These are phyloP conservation scores for Chrysolina haemoptera DNA, from an alignment of 2,888 invertebrate species.

Conservation along the genomic window DNA sequence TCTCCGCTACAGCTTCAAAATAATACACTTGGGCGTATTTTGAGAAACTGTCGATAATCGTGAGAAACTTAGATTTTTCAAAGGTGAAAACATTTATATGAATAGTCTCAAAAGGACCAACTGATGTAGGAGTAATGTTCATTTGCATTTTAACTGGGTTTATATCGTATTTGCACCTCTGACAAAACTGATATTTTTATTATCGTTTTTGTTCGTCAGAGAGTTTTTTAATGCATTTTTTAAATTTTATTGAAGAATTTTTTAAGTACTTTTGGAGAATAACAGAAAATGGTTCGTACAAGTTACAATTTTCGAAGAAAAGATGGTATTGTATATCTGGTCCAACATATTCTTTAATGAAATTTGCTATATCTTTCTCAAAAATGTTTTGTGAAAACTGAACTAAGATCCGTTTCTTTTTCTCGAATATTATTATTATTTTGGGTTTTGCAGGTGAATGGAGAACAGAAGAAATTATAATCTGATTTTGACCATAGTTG, in stretches of 20 bases:
- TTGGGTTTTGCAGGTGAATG: slow-evolving; percentile 40
- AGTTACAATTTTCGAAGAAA: slow-evolving; percentile 39
- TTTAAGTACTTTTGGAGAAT: slow-evolving; percentile 8
- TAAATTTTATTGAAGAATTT: slow-evolving; percentile 26
- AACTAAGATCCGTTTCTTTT: slow-evolving; percentile 34
- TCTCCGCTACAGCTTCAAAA: too few relatives aligned
- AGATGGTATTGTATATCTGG: slow-evolving; percentile 39
- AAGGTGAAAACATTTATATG: too few relatives aligned
- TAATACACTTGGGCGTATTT: too few relatives aligned
- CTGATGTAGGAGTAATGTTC: too few relatives aligned
- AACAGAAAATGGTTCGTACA: slow-evolving; percentile 37
- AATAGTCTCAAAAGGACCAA: too few relatives aligned
- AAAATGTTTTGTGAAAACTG: too few relatives aligned
- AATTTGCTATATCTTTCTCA: too few relatives aligned
- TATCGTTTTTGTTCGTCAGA: slow-evolving; percentile 21
- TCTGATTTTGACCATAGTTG: too few relatives aligned
- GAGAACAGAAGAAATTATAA: slow-evolving; percentile 30
- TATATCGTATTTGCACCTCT: too few relatives aligned
- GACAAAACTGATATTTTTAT: slow-evolving; percentile 23
- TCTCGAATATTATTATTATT: slow-evolving; percentile 37
- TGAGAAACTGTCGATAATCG: too few relatives aligned
- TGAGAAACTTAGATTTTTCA: too few relatives aligned
- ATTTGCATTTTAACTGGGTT: too few relatives aligned
- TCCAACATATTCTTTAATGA: slow-evolving; percentile 39
- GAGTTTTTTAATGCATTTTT: slow-evolving; percentile 21